These are phyloP conservation scores for Zophobas atratus DNA, from an alignment of 1,140 invertebrate species.

Conservation along the genomic window DNA sequence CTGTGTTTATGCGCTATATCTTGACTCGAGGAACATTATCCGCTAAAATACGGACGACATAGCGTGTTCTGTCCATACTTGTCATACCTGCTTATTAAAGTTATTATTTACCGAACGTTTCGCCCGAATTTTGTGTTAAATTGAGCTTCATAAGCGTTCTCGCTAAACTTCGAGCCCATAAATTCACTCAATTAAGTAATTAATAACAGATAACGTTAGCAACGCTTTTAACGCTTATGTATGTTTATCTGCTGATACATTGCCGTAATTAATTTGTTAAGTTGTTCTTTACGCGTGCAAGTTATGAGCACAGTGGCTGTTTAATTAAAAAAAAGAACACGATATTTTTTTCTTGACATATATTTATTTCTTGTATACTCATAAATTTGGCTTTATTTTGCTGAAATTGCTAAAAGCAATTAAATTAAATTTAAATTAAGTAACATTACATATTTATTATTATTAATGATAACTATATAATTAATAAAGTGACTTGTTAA, in stretches of 20 bases:
- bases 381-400: too few species aligned
- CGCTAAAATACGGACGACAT: slow-evolving; percentile 55
- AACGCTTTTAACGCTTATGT: not conserved
- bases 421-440: too few species aligned
- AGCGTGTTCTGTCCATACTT: slow-evolving; percentile 61
- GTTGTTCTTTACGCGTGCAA: not conserved
- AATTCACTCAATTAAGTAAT: slow-evolving; percentile 14
- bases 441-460: too few species aligned
- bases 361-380: too few species aligned
- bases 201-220: slow-evolving; percentile 19
- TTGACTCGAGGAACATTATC: slow-evolving; percentile 53
- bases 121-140: slow-evolving; percentile 55
- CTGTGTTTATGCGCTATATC: slow-evolving; percentile 39
- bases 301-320: not conserved
- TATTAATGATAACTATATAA: too few species aligned
- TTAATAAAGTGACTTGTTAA: too few species aligned
- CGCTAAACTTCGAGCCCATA: not conserved
- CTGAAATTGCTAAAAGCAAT: too few species aligned
- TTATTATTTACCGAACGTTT: slow-evolving; percentile 61
- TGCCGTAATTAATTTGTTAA: not conserved
- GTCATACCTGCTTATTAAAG: slow-evolving; percentile 59
- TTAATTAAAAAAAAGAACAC: too few species aligned
- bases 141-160: not conserved
- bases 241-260: slow-evolving; percentile 9
- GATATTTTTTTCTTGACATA: too few species aligned